Conservation (phyloP, 2,797 vertebrate species). For the Erethizon dorsatum region DNA sequence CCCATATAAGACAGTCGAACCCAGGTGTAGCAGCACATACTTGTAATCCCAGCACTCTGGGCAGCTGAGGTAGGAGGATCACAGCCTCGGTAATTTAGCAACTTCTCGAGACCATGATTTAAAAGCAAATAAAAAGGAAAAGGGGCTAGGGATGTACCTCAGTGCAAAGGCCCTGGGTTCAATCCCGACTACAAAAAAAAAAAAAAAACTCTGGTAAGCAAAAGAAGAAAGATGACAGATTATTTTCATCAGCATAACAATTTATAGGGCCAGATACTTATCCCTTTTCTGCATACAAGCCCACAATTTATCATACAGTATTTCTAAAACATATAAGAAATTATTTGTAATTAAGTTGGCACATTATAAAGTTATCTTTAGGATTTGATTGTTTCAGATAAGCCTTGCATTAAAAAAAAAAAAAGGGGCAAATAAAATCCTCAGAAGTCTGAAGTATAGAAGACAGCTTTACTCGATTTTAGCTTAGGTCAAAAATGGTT, state of each 20-base stretch:
- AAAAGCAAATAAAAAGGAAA: background rate
- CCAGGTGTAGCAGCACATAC: background rate
- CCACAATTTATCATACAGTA: constrained; percentile 15
- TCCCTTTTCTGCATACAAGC: background rate
- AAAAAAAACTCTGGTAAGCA: background rate
- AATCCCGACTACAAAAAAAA: background rate
- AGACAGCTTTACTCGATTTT: background rate
- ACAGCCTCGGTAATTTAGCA: background rate
- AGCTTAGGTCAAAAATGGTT: constrained; percentile 15
- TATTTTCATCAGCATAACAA: background rate
- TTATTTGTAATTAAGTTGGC: background rate
- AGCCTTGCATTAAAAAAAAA: constrained; percentile 6
- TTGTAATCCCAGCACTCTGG: background rate
- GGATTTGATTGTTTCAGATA: background rate
- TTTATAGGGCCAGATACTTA: background rate
- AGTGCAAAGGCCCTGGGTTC: background rate
- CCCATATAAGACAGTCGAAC: background rate
- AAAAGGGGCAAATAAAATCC: background rate
- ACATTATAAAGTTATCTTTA: constrained; percentile 59
- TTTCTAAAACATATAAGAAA: background rate
- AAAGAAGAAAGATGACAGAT: background rate
- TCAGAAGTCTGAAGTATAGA: background rate
- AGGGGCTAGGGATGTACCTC: background rate
- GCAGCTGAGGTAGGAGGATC: background rate
- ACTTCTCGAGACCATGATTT: background rate